Evolutionary conservation across 2,888 invertebrate species (phyloP).

Genomic region (Drosophila melanosoma): DNA sequence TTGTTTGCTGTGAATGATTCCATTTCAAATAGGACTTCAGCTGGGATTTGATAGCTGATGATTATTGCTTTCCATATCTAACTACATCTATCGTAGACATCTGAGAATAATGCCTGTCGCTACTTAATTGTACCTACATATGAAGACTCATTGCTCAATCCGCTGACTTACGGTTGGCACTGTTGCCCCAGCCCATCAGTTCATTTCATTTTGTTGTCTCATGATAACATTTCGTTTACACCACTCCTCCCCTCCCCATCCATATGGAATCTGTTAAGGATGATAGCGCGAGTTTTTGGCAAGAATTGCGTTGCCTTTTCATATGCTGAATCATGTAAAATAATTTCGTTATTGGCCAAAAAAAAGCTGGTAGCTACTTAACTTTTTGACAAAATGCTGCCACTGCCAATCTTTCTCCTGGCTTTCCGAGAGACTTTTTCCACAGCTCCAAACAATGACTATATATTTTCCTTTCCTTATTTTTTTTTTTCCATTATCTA

Average conservation of each 20-base stretch:
- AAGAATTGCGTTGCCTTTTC: conserved; percentile 70
- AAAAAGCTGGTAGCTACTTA: conserved; percentile 45
- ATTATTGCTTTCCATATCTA: not conserved
- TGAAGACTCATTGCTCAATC: conserved; percentile 24
- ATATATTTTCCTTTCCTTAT: conserved; percentile 17
- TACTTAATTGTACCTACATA: conserved; percentile 19
- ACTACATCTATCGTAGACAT: too few species aligned
- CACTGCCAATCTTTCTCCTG: conserved; percentile 24
- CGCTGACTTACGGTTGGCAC: conserved; percentile 9
- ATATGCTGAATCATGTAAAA: conserved; percentile 74
- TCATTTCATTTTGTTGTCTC: conserved; percentile 33
- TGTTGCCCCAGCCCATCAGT: conserved; percentile 12
- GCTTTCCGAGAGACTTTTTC: conserved; percentile 22
- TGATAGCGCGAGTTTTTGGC: conserved; percentile 68
- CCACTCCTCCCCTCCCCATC: too few species aligned
- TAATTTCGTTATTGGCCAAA: conserved; percentile 69
- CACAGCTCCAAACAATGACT: conserved; percentile 49
- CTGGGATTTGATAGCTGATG: conserved; percentile 2
- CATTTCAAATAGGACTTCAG: conserved; percentile 29
- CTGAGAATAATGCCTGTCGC: not conserved
- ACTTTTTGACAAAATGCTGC: conserved; percentile 72
- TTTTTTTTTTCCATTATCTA: conserved; percentile 64
- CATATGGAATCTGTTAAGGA: conserved; percentile 20
- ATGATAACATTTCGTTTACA: conserved; percentile 23
- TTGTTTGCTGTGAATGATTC: conserved; percentile 40